Percentiles rank a stretch among this genome's conserved stretches.
These are phyloP conservation scores for Drosophila maculinotata DNA, from an alignment of 2,888 invertebrate species.

Conservation along the genomic window DNA sequence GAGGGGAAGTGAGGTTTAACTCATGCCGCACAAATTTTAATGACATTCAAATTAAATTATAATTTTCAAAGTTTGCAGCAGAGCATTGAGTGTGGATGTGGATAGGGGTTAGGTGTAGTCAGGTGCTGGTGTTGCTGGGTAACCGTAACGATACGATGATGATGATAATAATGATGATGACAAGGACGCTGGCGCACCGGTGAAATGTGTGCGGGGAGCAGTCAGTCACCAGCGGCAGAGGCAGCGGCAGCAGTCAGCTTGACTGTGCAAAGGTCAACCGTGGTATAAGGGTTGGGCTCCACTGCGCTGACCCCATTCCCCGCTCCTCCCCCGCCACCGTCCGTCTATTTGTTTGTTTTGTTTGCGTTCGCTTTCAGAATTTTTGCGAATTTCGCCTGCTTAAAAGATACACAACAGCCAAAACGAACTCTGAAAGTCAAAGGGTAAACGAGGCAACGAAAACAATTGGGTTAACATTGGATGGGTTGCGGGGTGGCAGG, in stretches of 20 bases:
- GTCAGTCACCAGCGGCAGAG: conserved; percentile 22
- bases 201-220: conserved; percentile 29
- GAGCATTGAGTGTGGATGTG: conserved; percentile 12
- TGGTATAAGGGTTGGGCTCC: conserved; percentile 61
- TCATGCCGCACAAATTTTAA: conserved; percentile 69
- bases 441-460: conserved; percentile 72
- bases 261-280: conserved; percentile 58
- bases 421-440: conserved; percentile 69
- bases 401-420: conserved; percentile 58
- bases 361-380: conserved; percentile 73
- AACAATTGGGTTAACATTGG: conserved; percentile 54
- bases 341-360: conserved; percentile 59
- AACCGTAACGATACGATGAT: conserved; percentile 24
- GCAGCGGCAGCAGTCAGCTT: conserved; percentile 23
- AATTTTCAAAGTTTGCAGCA: conserved; percentile 72
- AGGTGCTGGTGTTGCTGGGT: no score
- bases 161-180: conserved; percentile 50
- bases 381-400: conserved; percentile 61
- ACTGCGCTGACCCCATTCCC: conserved; percentile 13
- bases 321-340: not conserved
- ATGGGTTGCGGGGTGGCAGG: not conserved
- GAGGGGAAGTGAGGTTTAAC: conserved; percentile 2
- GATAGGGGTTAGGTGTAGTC: not conserved
- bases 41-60: conserved; percentile 79
- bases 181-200: conserved; percentile 66